Percentiles rank a stretch among this genome's conserved stretches.
phyloP scores from a whole-genome alignment of 2,888 invertebrate genomes.

The Drosophila suboccidentalis region DNA sequence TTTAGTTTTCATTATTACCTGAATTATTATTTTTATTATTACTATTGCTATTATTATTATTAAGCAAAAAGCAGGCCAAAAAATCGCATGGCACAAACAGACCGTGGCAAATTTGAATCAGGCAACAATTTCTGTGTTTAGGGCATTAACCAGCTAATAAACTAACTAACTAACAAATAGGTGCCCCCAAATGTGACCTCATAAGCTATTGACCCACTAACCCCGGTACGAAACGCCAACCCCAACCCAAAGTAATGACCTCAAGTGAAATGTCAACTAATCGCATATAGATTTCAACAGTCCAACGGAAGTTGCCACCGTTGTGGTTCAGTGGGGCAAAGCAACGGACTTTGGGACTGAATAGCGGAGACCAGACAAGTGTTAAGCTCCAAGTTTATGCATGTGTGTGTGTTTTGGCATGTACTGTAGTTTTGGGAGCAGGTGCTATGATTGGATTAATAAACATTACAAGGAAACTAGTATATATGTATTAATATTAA shows the following conservation, averaged over 20 bases:
- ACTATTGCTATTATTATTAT: slow-evolving; percentile 34
- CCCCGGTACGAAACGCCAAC: slow-evolving; percentile 52
- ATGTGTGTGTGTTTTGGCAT: slow-evolving; percentile 1
- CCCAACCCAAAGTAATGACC: slow-evolving; percentile 69
- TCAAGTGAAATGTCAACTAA: slow-evolving; percentile 72
- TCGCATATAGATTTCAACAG: slow-evolving; percentile 66
- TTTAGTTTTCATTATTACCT: slow-evolving; percentile 73
- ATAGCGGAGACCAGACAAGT: slow-evolving; percentile 57
- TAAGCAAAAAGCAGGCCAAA: slow-evolving; percentile 63
- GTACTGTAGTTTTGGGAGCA: background rate
- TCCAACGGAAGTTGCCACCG: slow-evolving; percentile 52
- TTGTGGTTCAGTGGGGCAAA: slow-evolving; percentile 23
- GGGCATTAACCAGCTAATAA: slow-evolving; percentile 29
- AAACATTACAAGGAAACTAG: too few species aligned
- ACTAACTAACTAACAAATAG: slow-evolving; percentile 17
- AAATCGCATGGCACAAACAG: slow-evolving; percentile 68
- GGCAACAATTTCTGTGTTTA: slow-evolving; percentile 29
- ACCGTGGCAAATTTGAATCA: slow-evolving; percentile 30
- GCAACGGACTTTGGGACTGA: slow-evolving; percentile 4
- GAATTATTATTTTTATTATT: slow-evolving; percentile 35
- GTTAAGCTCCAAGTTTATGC: slow-evolving; percentile 44
- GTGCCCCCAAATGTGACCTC: slow-evolving; percentile 65
- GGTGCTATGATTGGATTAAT: slow-evolving; percentile 14
- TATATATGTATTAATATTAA: too few species aligned
- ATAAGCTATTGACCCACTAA: slow-evolving; percentile 80